Evolutionary conservation across 1,140 invertebrate genomes (phyloP), one percentile per base, ranked within the genome.

Genomic region (Zaprionus camerounensis): DNA sequence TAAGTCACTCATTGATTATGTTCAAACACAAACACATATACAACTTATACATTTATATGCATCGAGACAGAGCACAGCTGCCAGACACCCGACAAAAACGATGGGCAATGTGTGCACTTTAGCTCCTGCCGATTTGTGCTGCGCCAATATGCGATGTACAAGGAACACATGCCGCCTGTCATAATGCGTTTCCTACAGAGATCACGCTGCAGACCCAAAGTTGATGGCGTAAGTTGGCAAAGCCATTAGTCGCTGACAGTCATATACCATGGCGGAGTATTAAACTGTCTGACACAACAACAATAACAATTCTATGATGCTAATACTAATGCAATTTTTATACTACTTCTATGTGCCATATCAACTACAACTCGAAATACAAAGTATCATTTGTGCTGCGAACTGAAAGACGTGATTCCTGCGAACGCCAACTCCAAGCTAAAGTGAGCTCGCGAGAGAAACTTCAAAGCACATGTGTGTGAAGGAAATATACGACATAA

Each of bases 341-440:
- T 77, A 51, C 36, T 55, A 49, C 15, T 69, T 11, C 51, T 58
- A 56, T 36, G 41, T 59, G 41, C 24, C 15, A 13, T 62, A 64
- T 63, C 67, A 70, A 82, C 69, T 58, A 61, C 56, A 53, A 64
- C 76, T 59, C 56, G 51, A 56, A 68, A 69, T 71, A 84, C 84
- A 84, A 87, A 87, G 84, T 87, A 87, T 87, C 70, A 90, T 79
- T 84, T 87, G 81, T 87, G 84, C 78, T 87, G 84, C 62, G 85
- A 90, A 76, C 85, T 87, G 41, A 71, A 79, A 70, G 85, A 87
- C 72, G 85, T 87, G 66, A 87, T 87, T 87, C 85, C 85, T 53
- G 84, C 85, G 81, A 87, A 90, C 78, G 84, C 81, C 81, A 87
- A 87, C 85, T 87, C 81, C 57, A 87, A 90, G 84, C 65, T 87